Evolutionary conservation across 1,140 invertebrate genomes (phyloP).

Genomic region (Aricia agestis): DNA sequence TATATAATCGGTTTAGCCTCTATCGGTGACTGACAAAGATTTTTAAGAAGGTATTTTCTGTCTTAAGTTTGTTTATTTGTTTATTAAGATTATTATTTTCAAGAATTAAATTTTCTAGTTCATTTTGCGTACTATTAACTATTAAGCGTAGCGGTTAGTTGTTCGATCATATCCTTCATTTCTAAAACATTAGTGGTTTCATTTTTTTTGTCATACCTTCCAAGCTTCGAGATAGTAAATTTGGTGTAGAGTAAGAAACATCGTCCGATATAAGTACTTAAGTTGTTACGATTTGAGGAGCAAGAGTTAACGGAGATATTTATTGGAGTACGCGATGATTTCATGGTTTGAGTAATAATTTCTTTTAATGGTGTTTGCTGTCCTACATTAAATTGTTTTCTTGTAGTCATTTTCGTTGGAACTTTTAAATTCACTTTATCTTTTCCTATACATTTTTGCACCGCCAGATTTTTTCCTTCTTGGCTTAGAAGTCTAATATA

Average conservation of each 20-base stretch:
- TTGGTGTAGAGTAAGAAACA: background rate
- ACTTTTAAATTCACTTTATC: too few relatives aligned
- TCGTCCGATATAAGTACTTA: background rate
- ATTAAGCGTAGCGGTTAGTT: background rate
- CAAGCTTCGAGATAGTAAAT: conserved; percentile 7
- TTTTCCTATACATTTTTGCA: too few relatives aligned
- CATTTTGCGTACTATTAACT: background rate
- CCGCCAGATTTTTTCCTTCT: too few relatives aligned
- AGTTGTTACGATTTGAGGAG: too few relatives aligned
- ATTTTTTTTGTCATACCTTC: background rate
- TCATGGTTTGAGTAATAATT: too few relatives aligned
- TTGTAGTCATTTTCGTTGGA: too few relatives aligned
- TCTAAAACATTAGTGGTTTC: background rate
- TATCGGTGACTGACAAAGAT: background rate
- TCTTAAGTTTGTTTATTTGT: background rate
- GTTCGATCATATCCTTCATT: conserved; percentile 12
- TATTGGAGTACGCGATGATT: too few relatives aligned
- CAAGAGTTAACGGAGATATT: too few relatives aligned
- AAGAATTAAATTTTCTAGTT: background rate
- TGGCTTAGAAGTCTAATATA: too few relatives aligned
- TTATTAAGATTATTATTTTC: conserved; percentile 1
- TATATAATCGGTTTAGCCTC: too few relatives aligned
- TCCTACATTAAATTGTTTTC: too few relatives aligned
- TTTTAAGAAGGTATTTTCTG: conserved; percentile 6
- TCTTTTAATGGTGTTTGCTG: too few relatives aligned